Evolutionary conservation across 2,113 vertebrate genomes (phyloP).

Genomic region (Ciconia stormi): DNA sequence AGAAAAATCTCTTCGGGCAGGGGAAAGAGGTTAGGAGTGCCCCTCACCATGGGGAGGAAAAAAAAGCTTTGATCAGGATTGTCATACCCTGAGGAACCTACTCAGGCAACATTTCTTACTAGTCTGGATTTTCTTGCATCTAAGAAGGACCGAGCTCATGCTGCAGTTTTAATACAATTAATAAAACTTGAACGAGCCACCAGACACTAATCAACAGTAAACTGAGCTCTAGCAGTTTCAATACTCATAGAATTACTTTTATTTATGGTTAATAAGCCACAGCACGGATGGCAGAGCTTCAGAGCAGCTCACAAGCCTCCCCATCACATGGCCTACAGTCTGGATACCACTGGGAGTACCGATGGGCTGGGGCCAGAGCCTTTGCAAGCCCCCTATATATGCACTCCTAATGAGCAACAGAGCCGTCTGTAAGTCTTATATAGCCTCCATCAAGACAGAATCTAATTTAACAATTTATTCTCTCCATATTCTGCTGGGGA

Average conservation of each 20-base stretch:
- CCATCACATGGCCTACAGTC: background rate
- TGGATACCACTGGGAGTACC: background rate
- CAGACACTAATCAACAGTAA: constrained; percentile 28
- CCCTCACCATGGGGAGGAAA: background rate
- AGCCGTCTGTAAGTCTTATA: background rate
- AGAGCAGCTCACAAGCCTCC: background rate
- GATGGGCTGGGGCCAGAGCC: background rate
- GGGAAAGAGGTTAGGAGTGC: background rate
- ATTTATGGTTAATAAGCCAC: constrained; percentile 46
- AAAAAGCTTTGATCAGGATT: background rate
- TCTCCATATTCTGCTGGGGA: background rate
- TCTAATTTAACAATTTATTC: constrained; percentile 8
- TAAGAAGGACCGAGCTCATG: background rate
- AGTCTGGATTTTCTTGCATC: background rate
- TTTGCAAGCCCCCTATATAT: background rate
- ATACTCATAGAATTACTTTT: background rate
- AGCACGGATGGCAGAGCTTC: constrained; percentile 41
- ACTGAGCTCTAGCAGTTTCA: background rate
- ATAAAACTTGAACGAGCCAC: constrained; percentile 49
- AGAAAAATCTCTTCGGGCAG: background rate
- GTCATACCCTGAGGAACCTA: background rate
- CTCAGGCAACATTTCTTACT: background rate
- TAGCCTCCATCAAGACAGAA: background rate
- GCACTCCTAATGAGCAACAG: background rate
- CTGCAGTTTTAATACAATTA: constrained; percentile 41